Percentiles rank a stretch among this genome's conserved stretches.
These are phyloP conservation scores for Vombatus ursinus DNA, from an alignment of 2,113 vertebrate genomes.

Conservation along the genomic window DNA sequence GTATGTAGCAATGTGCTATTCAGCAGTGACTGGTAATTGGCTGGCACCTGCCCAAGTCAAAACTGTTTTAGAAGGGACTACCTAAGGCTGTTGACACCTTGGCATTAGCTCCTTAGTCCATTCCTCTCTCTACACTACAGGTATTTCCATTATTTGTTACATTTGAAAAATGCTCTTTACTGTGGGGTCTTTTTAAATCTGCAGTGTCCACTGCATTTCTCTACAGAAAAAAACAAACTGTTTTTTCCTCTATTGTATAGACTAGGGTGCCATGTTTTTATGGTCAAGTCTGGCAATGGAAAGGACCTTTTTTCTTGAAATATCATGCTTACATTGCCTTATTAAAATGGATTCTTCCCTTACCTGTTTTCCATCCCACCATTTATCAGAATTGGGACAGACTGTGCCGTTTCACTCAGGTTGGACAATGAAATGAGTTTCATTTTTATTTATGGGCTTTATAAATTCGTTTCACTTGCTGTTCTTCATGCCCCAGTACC, in stretches of 20 bases:
- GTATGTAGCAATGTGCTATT: neutral
- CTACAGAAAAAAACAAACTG: neutral
- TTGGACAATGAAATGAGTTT: conserved; percentile 74
- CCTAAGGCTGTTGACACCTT: neutral
- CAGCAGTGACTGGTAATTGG: neutral
- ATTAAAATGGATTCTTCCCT: conserved; percentile 68
- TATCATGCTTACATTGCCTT: conserved; percentile 53
- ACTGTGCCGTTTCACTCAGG: conserved; percentile 70
- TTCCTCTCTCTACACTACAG: neutral
- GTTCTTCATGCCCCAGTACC: conserved; percentile 77
- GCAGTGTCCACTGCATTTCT: neutral
- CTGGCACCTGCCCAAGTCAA: neutral
- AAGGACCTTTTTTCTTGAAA: conserved; percentile 20
- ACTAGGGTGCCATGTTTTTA: neutral
- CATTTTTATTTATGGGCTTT: conserved; percentile 79
- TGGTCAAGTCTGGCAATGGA: conserved; percentile 51
- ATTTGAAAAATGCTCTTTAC: neutral
- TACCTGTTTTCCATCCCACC: conserved; percentile 39
- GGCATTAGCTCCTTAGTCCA: neutral
- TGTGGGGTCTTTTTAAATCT: neutral
- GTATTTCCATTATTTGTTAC: neutral
- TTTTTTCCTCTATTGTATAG: neutral
- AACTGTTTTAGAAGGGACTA: neutral
- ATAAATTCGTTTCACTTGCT: conserved; percentile 76
- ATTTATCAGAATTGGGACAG: conserved; percentile 60